Conservation (phyloP, 2,888 invertebrate genomes). For the Cosmorhoe ocellata region DNA sequence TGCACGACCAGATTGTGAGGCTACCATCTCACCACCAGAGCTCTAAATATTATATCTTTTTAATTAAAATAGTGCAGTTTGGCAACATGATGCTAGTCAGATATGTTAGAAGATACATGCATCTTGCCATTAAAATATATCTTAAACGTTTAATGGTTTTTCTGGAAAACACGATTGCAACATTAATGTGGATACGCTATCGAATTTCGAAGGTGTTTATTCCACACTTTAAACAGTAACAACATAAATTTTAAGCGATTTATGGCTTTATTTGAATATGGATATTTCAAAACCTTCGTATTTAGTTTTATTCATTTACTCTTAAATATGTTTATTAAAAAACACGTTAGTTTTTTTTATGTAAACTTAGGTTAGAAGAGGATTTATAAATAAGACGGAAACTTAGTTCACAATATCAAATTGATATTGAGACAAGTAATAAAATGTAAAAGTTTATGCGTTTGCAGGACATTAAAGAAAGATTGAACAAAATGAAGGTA, state of each 20-base stretch:
- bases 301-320: constrained; percentile 46
- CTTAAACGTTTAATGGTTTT: constrained; percentile 21
- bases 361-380: too few species aligned
- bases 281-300: constrained; percentile 41
- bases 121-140: constrained; percentile 17
- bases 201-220: constrained; percentile 53
- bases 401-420: constrained; percentile 42
- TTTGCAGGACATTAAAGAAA: constrained; percentile 48
- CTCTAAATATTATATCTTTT: too few species aligned
- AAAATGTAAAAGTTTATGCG: constrained; percentile 43
- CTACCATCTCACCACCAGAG: too few species aligned
- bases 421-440: constrained; percentile 20
- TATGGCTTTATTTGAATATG: constrained; percentile 53
- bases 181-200: constrained; percentile 39
- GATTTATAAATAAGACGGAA: not conserved
- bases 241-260: constrained; percentile 45
- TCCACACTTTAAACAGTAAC: constrained; percentile 42
- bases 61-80: too few species aligned
- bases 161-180: constrained; percentile 25
- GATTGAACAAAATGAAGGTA: constrained; percentile 54
- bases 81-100: too few species aligned
- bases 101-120: too few species aligned
- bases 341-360: too few species aligned
- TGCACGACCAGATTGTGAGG: too few species aligned
- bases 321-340: constrained; percentile 15